Conservation (phyloP, 2,888 invertebrate species). For the Tetranychus truncatus region DNA sequence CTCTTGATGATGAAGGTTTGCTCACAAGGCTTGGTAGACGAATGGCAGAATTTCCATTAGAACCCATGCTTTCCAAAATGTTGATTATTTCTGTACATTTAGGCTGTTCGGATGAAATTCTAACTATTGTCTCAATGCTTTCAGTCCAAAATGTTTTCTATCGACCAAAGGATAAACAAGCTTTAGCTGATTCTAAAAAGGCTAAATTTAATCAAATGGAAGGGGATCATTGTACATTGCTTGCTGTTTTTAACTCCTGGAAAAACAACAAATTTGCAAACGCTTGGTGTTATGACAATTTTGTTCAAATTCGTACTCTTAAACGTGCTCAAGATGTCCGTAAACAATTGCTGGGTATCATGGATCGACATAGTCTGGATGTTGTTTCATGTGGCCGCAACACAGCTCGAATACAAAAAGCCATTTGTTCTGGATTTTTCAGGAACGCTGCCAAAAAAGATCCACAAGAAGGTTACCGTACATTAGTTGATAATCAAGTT, state of each 20-base stretch:
- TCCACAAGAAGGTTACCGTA: slow-evolving; percentile 89
- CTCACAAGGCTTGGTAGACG: slow-evolving; percentile 44
- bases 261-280: slow-evolving; percentile 96
- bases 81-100: slow-evolving; percentile 96
- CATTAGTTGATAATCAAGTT: slow-evolving; percentile 87
- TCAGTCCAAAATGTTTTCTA: slow-evolving; percentile 98
- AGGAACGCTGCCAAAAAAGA: slow-evolving; percentile 97
- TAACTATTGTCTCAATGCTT: slow-evolving; percentile 96
- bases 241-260: slow-evolving; percentile 99
- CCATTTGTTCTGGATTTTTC: slow-evolving; percentile 92
- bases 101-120: slow-evolving; percentile 90
- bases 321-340: slow-evolving; percentile 94
- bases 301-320: slow-evolving; percentile 86
- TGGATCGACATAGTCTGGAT: slow-evolving; percentile 90
- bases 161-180: slow-evolving; percentile 65
- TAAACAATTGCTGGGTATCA: slow-evolving; percentile 87
- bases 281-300: slow-evolving; percentile 99
- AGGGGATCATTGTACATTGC: slow-evolving; percentile 85
- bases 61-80: slow-evolving; percentile 94
- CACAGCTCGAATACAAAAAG: slow-evolving; percentile 86
- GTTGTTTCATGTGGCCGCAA: slow-evolving; percentile 92
- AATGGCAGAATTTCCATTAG: slow-evolving; percentile 98
- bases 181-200: slow-evolving; percentile 92
- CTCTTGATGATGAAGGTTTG: slow-evolving; percentile 72
- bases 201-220: slow-evolving; percentile 98